Conservation (phyloP, 1,140 invertebrate genomes). For the Antheraea mylitta region DNA sequence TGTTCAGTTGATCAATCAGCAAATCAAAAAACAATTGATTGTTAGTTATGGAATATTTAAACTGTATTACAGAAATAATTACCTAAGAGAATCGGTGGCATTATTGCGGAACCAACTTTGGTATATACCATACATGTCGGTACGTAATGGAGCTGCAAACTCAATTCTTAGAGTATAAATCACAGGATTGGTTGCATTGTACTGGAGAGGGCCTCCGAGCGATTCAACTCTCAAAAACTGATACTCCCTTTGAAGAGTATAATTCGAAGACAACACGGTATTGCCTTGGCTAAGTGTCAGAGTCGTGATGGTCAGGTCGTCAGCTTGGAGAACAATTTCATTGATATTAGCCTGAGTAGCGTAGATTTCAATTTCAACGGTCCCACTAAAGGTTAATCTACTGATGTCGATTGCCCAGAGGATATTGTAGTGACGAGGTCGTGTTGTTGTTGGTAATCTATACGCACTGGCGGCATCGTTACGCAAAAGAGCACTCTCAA, state of each 20-base stretch:
- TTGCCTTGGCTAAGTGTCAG: slow-evolving; percentile 48
- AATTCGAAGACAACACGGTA: slow-evolving; percentile 17
- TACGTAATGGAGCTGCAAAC: slow-evolving; percentile 74
- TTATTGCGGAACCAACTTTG: slow-evolving; percentile 83
- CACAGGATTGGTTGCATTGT: slow-evolving; percentile 33
- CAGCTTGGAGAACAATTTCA: slow-evolving; percentile 82
- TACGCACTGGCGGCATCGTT: slow-evolving; percentile 41
- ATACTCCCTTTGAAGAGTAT: slow-evolving; percentile 24
- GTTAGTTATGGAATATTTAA: too few species aligned
- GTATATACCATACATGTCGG: slow-evolving; percentile 88
- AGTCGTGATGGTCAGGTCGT: slow-evolving; percentile 71
- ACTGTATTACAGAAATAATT: neutral
- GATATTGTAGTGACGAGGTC: slow-evolving; percentile 80
- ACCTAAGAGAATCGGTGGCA: slow-evolving; percentile 35
- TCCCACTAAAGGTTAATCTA: slow-evolving; percentile 78
- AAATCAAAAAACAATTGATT: too few species aligned
- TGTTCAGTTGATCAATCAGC: too few species aligned
- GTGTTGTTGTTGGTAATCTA: slow-evolving; percentile 80
- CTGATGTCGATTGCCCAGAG: slow-evolving; percentile 42
- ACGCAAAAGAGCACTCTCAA: slow-evolving; percentile 1
- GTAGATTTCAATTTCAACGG: slow-evolving; percentile 75
- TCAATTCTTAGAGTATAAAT: slow-evolving; percentile 67
- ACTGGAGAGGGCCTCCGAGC: slow-evolving; percentile 36
- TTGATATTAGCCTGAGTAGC: slow-evolving; percentile 51
- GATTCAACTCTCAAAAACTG: slow-evolving; percentile 44